Percentiles rank a stretch among this genome's conserved stretches.
phyloP scores from a whole-genome alignment of 1,140 invertebrate genomes.

The Trichoplusia ni region DNA sequence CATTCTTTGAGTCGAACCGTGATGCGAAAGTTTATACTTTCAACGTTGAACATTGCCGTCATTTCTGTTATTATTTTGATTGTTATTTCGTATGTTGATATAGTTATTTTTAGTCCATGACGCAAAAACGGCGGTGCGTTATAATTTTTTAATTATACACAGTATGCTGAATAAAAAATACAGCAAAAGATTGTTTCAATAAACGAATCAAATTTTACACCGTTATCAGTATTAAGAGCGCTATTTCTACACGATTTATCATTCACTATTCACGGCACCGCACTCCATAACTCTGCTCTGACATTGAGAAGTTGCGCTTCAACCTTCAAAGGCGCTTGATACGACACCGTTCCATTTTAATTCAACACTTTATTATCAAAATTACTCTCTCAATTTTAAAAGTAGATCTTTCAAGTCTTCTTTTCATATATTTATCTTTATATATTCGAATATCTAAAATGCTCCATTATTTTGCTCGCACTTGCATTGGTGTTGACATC shows the following conservation, averaged over 20 bases:
- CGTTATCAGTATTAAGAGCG: conserved; percentile 1
- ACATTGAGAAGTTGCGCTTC: conserved; percentile 21
- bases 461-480: conserved; percentile 28
- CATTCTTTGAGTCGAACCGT: conserved; percentile 5
- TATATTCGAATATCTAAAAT: conserved; percentile 16
- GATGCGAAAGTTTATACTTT: not conserved
- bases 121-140: too few species aligned
- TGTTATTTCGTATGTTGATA: too few species aligned
- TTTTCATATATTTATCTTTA: not conserved
- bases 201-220: not conserved
- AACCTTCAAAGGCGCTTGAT: not conserved
- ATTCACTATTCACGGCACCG: conserved; percentile 23
- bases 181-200: not conserved
- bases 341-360: conserved; percentile 8
- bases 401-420: too few species aligned
- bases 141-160: too few species aligned
- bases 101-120: too few species aligned
- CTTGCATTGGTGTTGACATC: not conserved
- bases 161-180: not conserved
- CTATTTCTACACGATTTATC: conserved; percentile 7
- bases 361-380: not conserved
- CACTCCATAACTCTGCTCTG: conserved; percentile 16
- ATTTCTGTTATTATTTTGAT: too few species aligned
- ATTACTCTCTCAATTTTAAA: not conserved
- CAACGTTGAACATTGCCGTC: not conserved